Evolutionary conservation across 35 echinoderm and acorn worm species (phyloP).

Genomic region (Apostichopus japonicus): DNA sequence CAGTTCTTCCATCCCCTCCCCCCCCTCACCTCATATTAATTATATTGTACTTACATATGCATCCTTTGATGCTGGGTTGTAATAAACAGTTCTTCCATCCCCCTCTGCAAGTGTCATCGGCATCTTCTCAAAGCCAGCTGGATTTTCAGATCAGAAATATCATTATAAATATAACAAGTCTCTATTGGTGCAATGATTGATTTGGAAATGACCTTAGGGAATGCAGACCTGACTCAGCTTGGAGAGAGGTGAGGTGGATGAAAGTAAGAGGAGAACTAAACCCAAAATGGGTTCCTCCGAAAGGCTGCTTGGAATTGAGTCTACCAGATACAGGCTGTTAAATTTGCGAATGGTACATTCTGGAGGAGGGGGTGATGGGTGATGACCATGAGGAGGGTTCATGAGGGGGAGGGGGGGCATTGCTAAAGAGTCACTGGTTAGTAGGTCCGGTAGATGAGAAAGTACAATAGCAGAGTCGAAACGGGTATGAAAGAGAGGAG

Average conservation of each 20-base stretch:
- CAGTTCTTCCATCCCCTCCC: conserved; percentile 81
- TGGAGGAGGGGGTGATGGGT: too few relatives aligned
- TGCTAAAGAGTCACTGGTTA: too few relatives aligned
- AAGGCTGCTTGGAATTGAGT: too few relatives aligned
- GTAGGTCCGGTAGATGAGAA: too few relatives aligned
- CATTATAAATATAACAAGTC: background rate
- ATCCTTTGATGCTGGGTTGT: conserved; percentile 76
- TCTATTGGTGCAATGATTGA: background rate
- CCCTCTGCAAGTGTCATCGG: conserved; percentile 75
- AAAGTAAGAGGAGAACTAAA: too few relatives aligned
- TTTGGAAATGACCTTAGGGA: background rate
- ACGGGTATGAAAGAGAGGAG: background rate
- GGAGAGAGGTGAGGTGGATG: too few relatives aligned
- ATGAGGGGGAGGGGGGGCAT: too few relatives aligned
- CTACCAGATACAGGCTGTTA: too few relatives aligned
- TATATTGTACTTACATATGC: conserved; percentile 79
- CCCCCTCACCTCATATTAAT: conserved; percentile 15
- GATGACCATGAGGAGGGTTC: too few relatives aligned
- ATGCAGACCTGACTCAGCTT: background rate
- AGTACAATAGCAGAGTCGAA: too few relatives aligned
- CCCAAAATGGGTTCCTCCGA: too few relatives aligned
- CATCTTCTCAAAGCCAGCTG: conserved; percentile 93
- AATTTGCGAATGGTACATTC: too few relatives aligned
- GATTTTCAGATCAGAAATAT: conserved; percentile 14
- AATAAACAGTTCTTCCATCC: conserved; percentile 91